A percentile compares a stretch with the other conserved stretches of the same genome.
phyloP scores from a whole-genome alignment of 2,113 vertebrate genomes.

The Ptyas mucosa region DNA sequence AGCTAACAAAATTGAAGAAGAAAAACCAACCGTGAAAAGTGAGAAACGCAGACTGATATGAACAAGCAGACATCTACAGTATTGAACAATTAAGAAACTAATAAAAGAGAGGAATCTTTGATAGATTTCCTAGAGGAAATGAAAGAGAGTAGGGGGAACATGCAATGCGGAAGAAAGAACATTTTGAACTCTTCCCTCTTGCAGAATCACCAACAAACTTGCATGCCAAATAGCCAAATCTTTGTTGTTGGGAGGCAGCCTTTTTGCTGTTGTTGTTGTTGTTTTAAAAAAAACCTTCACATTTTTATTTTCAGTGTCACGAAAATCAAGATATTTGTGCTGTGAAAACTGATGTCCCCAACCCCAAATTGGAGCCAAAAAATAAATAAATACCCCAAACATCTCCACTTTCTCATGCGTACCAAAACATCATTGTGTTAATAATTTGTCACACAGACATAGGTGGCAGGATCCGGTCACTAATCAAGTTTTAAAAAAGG shows the following conservation, averaged over 20 bases:
- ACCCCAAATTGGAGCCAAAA: not conserved
- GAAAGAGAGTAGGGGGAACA: not conserved
- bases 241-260: not conserved
- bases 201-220: not conserved
- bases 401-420: slow-evolving; percentile 32
- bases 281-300: slow-evolving; percentile 65
- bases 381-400: not conserved
- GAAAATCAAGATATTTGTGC: slow-evolving; percentile 56
- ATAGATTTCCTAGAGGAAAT: not conserved
- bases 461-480: slow-evolving; percentile 39
- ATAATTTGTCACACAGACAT: slow-evolving; percentile 26
- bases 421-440: slow-evolving; percentile 53
- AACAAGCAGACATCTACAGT: not conserved
- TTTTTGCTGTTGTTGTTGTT: not conserved
- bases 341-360: slow-evolving; percentile 54
- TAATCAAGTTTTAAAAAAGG: slow-evolving; percentile 61
- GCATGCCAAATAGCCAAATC: not conserved
- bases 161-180: not conserved
- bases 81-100: not conserved
- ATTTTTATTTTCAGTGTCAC: slow-evolving; percentile 54
- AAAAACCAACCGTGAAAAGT: not conserved
- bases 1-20: not conserved
- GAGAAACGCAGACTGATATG: not conserved
- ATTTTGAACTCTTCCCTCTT: not conserved
- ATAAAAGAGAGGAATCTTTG: not conserved